phyloP scores from a whole-genome alignment of 2,113 vertebrate genomes.

The Austrofundulus limnaeus region DNA sequence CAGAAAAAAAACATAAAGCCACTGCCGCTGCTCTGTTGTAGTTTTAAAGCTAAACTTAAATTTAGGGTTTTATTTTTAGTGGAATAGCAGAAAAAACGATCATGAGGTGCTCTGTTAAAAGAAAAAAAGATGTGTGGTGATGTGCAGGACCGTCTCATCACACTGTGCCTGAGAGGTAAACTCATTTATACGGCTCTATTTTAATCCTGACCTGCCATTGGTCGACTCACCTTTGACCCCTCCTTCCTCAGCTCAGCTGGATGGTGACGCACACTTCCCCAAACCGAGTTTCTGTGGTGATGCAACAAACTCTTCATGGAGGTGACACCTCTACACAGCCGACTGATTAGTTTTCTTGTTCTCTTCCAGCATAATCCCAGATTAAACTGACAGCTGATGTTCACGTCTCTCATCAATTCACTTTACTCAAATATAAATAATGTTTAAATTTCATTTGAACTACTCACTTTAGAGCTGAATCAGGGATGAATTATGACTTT shows the following conservation, averaged over 20 bases:
- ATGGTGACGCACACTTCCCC: conserved; percentile 9
- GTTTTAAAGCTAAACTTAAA: not conserved
- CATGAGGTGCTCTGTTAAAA: not conserved
- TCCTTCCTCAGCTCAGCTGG: conserved; percentile 24
- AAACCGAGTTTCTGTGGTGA: conserved; percentile 12
- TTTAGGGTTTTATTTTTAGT: not conserved
- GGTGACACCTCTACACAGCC: not conserved
- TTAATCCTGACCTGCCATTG: conserved; percentile 73
- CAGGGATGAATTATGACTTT: too few relatives aligned
- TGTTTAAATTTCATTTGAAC: too few relatives aligned
- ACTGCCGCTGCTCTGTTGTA: not conserved
- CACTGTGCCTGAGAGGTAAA: conserved; percentile 28
- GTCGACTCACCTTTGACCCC: conserved; percentile 51
- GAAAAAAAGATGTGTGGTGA: not conserved
- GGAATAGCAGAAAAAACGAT: too few relatives aligned
- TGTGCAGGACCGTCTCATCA: not conserved
- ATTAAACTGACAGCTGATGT: not conserved
- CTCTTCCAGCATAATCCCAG: not conserved
- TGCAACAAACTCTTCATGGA: too few relatives aligned
- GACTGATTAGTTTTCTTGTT: not conserved
- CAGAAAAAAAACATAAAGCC: not conserved
- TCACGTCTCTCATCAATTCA: not conserved
- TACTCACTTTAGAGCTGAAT: too few relatives aligned
- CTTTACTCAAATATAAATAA: too few relatives aligned
- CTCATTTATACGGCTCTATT: conserved; percentile 79